A percentile compares a stretch with the other conserved stretches of the same genome.
phyloP scores from a whole-genome alignment of 2,888 invertebrate genomes.

The Cantharis rufa region DNA sequence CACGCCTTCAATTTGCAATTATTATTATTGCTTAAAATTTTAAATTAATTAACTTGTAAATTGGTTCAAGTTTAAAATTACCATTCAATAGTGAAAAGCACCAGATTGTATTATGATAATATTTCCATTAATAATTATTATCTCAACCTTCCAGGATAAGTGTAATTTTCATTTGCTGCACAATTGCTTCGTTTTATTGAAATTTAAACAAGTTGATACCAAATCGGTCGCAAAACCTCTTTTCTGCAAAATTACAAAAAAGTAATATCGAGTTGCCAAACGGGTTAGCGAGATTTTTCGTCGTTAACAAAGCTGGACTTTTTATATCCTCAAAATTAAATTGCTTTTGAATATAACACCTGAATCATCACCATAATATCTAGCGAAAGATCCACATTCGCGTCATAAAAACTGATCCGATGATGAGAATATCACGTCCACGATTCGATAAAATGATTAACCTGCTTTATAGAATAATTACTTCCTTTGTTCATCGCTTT shows the following conservation, averaged over 20 bases:
- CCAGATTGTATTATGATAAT: not conserved
- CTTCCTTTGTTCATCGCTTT: not conserved
- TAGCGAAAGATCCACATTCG: not conserved
- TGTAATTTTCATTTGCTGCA: not conserved
- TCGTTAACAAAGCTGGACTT: not conserved
- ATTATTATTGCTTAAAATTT: slow-evolving; percentile 1
- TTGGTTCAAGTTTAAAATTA: slow-evolving; percentile 4
- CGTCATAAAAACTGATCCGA: not conserved
- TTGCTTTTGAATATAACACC: not conserved
- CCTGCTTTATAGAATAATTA: not conserved
- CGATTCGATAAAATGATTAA: not conserved
- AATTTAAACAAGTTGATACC: not conserved
- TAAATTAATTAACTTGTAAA: slow-evolving; percentile 1
- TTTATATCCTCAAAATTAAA: not conserved
- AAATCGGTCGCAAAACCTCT: not conserved
- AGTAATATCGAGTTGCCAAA: too few relatives aligned
- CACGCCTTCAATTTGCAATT: slow-evolving; percentile 1
- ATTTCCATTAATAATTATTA: not conserved
- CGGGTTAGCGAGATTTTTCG: not conserved
- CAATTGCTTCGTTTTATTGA: not conserved
- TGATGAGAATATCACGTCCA: not conserved
- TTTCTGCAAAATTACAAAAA: not conserved
- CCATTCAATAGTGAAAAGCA: not conserved
- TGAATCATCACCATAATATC: not conserved
- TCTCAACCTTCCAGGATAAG: not conserved